Evolutionary conservation across 2,888 invertebrate genomes (phyloP), one percentile per base, ranked within the genome.

Genomic region (Odontocerum albicorne): DNA sequence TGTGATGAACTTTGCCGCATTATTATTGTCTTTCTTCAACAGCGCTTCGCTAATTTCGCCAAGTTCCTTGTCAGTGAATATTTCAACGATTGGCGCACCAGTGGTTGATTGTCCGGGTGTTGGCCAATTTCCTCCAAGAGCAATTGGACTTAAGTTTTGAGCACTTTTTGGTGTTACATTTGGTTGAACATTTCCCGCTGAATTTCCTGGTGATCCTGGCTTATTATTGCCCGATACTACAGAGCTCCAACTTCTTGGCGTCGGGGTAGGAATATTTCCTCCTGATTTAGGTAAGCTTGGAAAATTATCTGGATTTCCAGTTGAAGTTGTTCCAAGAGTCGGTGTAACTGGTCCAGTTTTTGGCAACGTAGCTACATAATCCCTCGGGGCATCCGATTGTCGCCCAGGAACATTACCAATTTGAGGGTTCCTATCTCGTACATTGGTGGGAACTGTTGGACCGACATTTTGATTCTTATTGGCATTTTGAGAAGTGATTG

Each of bases 1-100:
- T 0, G 80, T 83, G n/a, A 90, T 75, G 62, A 82, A 80, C 65
- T 73, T 83, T 4, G 86, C 82, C 33, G 87, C 87, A 68, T 89
- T 90, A 68, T 89, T 90, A 1, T 71, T 72, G 66, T 92, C 92
- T 66, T 87, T 86, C 51, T 77, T 79, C 53, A 87, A 77, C 15
- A 92, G 71, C 47, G 82, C 81, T 72, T 92, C 91, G 12, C 88
- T 84, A 45, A 91, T 72, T 38, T 81, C 79, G 64, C 83, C 80
- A 36, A 89, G 68, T 69, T 89, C 85, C 61, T 75, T 74, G 64
- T 88, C 85, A 49, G 78, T 81, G 20, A 83, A 75, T 31, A 80
- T 66, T 16, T 78, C 71, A 63, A 77, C 81, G 31, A 76, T 77
- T 31, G 74, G 64, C 31, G 69, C 67, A 20, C 71, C 70, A 2